A percentile compares a stretch with the other conserved stretches of the same genome.
Conservation (phyloP, 2,888 invertebrate genomes). For the Atrina japonica region DNA sequence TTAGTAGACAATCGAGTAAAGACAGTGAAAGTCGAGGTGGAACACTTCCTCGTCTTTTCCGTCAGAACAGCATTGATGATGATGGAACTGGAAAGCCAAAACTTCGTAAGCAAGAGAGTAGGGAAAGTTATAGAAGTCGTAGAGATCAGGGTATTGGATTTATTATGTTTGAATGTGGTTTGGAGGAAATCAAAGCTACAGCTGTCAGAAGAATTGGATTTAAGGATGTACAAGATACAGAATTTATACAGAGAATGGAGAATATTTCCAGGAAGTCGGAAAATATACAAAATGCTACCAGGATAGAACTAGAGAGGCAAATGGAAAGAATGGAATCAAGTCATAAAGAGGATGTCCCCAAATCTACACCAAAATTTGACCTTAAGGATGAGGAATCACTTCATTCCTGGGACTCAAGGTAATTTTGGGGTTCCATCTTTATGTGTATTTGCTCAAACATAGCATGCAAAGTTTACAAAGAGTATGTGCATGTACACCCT, state of each 20-base stretch:
- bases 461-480: no score
- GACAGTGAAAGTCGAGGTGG: constrained; percentile 35
- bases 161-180: constrained; percentile 98
- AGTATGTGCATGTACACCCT: no score
- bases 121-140: constrained; percentile 46
- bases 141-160: constrained; percentile 82
- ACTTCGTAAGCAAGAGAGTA: constrained; percentile 51
- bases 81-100: constrained; percentile 42
- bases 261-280: constrained; percentile 53
- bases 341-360: not conserved
- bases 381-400: constrained; percentile 27
- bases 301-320: constrained; percentile 52
- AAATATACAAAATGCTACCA: constrained; percentile 58
- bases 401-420: constrained; percentile 66
- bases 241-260: constrained; percentile 62
- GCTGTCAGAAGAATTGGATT: constrained; percentile 83
- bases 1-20: constrained; percentile 39
- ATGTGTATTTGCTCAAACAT: no score
- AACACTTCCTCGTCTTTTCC: constrained; percentile 38
- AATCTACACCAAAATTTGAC: not conserved
- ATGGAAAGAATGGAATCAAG: constrained; percentile 24
- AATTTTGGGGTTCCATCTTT: no score
- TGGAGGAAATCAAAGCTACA: constrained; percentile 94
- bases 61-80: constrained; percentile 39
- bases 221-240: constrained; percentile 61